Evolutionary conservation across 2,888 invertebrate genomes (phyloP).

Genomic region (Tyria jacobaeae): DNA sequence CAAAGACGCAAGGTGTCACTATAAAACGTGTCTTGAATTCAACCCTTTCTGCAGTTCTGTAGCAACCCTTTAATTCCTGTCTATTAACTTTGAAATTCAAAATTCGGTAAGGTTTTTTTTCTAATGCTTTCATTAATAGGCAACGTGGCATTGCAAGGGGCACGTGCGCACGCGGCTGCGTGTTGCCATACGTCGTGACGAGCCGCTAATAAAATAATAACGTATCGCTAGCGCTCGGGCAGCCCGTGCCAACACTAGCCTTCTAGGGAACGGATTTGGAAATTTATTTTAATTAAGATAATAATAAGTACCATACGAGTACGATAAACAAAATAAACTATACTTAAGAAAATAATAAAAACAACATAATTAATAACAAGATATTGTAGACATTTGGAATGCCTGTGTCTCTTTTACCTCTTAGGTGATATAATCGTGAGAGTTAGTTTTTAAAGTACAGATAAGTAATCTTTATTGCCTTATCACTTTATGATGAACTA

Average conservation of each 20-base stretch:
- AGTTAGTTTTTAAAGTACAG: no score
- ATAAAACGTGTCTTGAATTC: conserved; percentile 1
- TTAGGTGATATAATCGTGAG: no score
- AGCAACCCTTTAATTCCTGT: conserved; percentile 14
- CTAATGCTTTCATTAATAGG: conserved; percentile 25
- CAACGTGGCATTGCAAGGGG: conserved; percentile 38
- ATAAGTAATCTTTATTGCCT: no score
- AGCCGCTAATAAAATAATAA: conserved; percentile 61
- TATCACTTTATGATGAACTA: no score
- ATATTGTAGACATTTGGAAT: no score
- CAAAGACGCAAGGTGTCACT: conserved; percentile 14
- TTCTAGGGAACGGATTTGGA: conserved; percentile 54
- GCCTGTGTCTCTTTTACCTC: no score
- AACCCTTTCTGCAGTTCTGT: conserved; percentile 13
- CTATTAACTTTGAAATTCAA: conserved; percentile 11
- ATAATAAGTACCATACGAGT: no score
- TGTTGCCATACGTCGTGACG: conserved; percentile 72
- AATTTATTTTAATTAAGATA: background rate
- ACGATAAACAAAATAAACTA: no score
- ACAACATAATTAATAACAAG: no score
- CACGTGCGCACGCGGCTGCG: conserved; percentile 57
- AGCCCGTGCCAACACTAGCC: conserved; percentile 54
- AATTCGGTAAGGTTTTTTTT: conserved; percentile 23
- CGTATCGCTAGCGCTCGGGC: conserved; percentile 55
- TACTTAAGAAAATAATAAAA: no score